These are phyloP conservation scores for Zophobas atratus DNA, from an alignment of 1,140 invertebrate genomes.

Conservation along the genomic window DNA sequence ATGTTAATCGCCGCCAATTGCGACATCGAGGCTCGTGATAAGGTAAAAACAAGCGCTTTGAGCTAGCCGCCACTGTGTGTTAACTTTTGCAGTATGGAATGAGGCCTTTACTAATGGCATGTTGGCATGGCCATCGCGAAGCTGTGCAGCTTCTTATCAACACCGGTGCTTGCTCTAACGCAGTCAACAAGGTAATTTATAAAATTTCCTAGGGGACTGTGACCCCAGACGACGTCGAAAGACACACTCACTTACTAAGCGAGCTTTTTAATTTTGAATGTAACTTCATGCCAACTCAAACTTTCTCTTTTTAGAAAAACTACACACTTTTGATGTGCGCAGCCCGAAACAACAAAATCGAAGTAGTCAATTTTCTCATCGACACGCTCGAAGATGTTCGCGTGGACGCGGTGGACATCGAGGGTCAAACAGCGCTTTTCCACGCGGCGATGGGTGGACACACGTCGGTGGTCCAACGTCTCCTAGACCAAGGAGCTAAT, in stretches of 20 bases:
- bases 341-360: constrained; percentile 74
- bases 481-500: constrained; percentile 79
- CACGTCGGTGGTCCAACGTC: constrained; percentile 77
- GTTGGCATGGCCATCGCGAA: constrained; percentile 84
- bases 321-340: constrained; percentile 80
- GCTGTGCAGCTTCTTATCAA: constrained; percentile 83
- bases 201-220: no score
- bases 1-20: constrained; percentile 81
- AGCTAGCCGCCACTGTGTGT: constrained; percentile 11
- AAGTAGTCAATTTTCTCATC: constrained; percentile 76
- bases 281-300: neutral
- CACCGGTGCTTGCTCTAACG: constrained; percentile 80
- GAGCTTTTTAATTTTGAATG: constrained; percentile 4
- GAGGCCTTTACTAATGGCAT: constrained; percentile 85
- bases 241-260: no score
- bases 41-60: constrained; percentile 70
- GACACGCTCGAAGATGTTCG: constrained; percentile 74
- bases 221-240: no score
- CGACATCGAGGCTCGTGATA: constrained; percentile 83
- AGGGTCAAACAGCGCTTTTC: constrained; percentile 83
- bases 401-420: constrained; percentile 73
- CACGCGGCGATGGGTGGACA: constrained; percentile 84
- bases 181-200: constrained; percentile 80
- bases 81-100: constrained; percentile 81
- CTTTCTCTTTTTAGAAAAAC: constrained; percentile 73